These are phyloP conservation scores for Nebria salina DNA, from an alignment of 2,888 invertebrate species.

Conservation along the genomic window DNA sequence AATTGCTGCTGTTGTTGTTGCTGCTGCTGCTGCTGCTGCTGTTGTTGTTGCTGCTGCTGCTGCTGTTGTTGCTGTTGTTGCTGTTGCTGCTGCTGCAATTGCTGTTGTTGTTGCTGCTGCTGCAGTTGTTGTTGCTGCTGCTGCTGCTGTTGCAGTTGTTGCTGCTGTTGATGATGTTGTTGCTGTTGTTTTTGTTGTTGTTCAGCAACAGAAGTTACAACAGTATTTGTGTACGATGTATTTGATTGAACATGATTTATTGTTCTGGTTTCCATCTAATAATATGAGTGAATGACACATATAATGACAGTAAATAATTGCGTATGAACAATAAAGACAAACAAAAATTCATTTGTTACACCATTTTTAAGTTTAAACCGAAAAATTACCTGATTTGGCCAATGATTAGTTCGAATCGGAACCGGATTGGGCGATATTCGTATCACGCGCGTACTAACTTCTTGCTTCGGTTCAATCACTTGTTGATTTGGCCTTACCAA, in stretches of 20 bases:
- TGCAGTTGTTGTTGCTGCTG: constrained; percentile 39
- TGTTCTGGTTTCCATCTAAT: constrained; percentile 36
- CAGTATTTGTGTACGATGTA: constrained; percentile 36
- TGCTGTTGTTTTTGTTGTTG: constrained; percentile 33
- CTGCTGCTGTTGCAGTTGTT: constrained; percentile 45
- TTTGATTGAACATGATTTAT: constrained; percentile 25
- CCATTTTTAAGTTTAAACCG: too few relatives aligned
- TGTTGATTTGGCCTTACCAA: constrained; percentile 70
- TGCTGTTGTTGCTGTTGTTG: background rate
- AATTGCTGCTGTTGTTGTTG: constrained; percentile 45
- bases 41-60: constrained; percentile 32
- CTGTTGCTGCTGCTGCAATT: constrained; percentile 23
- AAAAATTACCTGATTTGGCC: constrained; percentile 41
- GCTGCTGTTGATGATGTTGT: constrained; percentile 38
- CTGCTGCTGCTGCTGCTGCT: constrained; percentile 39
- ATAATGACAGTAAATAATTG: background rate
- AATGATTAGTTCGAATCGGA: constrained; percentile 49
- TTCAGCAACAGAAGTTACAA: constrained; percentile 34
- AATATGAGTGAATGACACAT: too few relatives aligned
- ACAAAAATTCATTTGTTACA: background rate
- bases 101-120: constrained; percentile 25
- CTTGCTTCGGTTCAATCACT: constrained; percentile 54
- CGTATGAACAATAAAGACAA: background rate
- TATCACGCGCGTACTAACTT: constrained; percentile 82
- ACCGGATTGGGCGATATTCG: constrained; percentile 81